These are phyloP conservation scores for Castor canadensis DNA, from an alignment of 2,113 vertebrate species.

Conservation along the genomic window DNA sequence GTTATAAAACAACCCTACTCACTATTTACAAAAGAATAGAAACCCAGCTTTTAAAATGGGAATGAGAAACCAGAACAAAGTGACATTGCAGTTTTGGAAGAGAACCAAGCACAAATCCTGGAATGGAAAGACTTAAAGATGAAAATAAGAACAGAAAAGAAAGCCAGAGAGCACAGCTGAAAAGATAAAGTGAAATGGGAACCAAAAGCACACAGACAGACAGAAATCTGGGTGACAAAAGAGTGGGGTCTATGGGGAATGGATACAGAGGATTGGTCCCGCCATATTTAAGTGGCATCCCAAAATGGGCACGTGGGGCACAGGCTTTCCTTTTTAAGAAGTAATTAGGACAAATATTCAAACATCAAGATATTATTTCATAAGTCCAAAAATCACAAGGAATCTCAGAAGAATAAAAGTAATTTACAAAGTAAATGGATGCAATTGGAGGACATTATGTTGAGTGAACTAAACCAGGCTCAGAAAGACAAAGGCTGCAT, in stretches of 20 bases:
- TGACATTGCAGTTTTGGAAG: neutral
- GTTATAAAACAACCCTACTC: neutral
- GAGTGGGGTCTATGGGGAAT: neutral
- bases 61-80: constrained; percentile 16
- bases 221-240: neutral
- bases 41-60: neutral
- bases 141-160: neutral
- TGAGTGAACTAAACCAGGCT: too few species aligned
- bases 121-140: neutral
- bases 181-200: neutral
- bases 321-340: neutral
- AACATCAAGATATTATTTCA: neutral
- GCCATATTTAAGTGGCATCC: neutral
- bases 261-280: neutral
- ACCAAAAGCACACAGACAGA: neutral
- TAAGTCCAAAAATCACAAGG: neutral
- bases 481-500: too few species aligned
- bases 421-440: too few species aligned
- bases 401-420: neutral
- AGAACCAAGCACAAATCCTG: neutral
- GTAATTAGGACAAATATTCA: neutral
- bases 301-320: neutral
- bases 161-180: neutral
- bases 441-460: too few species aligned
- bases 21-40: neutral